Evolutionary conservation across 2,888 invertebrate species (phyloP), one percentile per base, ranked within the genome.

Genomic region (Andrena dorsata): DNA sequence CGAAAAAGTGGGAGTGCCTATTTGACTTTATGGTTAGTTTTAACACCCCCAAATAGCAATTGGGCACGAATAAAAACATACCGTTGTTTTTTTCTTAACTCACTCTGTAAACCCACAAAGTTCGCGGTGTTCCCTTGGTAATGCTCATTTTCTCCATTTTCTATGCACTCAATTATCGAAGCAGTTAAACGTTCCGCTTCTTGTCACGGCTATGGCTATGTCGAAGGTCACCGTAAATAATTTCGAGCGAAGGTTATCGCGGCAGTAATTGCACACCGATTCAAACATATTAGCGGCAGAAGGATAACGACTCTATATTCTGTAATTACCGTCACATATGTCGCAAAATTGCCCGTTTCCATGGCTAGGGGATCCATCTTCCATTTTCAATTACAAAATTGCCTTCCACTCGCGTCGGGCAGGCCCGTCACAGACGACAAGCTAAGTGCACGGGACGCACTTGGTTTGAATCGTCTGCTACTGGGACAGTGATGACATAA

Each of bases 401-500:
- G 32, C 56, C 7, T 8, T 47, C 26, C 35, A 70, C 5, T 49
- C 16, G 72, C 10, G 72, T 41, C 65, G 49, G 8, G 28, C 49
- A 47, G 51, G 26, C 66, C 26, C 32, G 51, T 5, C 63, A 26
- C 60, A 16, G 32, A 53, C 35, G 79, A 16, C 75, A 76, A 80
- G 85, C 60, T 74, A 69, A 76, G 72, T 60, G 74, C 58, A 70
- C 61, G 56, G 30, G 8, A 51, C 47, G 61, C 63, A 47, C 32
- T 72, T 35, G 61, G 75, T 26, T 49, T 61, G 71, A 76, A 79
- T 26, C 60, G 79, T 79, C 76, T 81, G 77, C 53, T n/a, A 63
- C 28, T 60, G 70, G 58, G 61, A 64, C 61, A 49, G 41, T 60
- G 80, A 80, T 85, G 84, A 85, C 85, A 85, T 84, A 89, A 90